A percentile compares a stretch with the other conserved stretches of the same genome.
Evolutionary conservation across 2,113 vertebrate genomes (phyloP).

Genomic region (Leuciscus idus): DNA sequence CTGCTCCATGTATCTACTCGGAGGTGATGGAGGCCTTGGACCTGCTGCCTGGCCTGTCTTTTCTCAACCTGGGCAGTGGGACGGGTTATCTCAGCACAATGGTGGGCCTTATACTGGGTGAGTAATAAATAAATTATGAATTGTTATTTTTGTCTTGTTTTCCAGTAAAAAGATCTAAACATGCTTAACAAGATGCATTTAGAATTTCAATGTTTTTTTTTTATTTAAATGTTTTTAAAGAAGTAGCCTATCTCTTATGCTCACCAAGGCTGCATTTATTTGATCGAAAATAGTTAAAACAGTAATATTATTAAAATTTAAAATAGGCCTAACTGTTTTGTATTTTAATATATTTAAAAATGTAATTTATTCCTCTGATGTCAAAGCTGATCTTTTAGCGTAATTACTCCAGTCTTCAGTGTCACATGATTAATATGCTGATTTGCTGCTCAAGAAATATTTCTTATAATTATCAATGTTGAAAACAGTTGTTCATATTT

Average conservation of each 20-base stretch:
- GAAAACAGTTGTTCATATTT: neutral
- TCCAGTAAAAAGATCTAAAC: neutral
- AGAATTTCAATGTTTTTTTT: too few relatives aligned
- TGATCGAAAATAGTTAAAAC: neutral
- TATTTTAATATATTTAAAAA: neutral
- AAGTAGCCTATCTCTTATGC: too few relatives aligned
- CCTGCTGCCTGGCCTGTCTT: slow-evolving; percentile 90
- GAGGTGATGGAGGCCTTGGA: slow-evolving; percentile 99
- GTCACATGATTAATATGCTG: neutral
- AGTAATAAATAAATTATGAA: neutral
- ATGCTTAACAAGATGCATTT: too few relatives aligned
- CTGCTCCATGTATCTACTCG: slow-evolving; percentile 96
- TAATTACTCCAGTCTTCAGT: neutral
- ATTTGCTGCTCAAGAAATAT: neutral
- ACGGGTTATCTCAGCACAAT: slow-evolving; percentile 98
- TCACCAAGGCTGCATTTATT: neutral
- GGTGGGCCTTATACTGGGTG: slow-evolving; percentile 97
- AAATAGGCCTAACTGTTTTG: neutral
- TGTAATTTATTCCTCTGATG: neutral
- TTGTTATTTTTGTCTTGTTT: neutral
- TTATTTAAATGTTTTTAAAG: neutral
- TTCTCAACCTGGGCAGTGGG: slow-evolving; percentile 95
- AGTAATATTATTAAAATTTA: neutral
- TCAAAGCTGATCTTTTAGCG: neutral
- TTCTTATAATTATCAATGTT: neutral